A percentile compares a stretch with the other conserved stretches of the same genome.
phyloP scores from a whole-genome alignment of 2,113 vertebrate species.

The Gymnocephalus cernua region DNA sequence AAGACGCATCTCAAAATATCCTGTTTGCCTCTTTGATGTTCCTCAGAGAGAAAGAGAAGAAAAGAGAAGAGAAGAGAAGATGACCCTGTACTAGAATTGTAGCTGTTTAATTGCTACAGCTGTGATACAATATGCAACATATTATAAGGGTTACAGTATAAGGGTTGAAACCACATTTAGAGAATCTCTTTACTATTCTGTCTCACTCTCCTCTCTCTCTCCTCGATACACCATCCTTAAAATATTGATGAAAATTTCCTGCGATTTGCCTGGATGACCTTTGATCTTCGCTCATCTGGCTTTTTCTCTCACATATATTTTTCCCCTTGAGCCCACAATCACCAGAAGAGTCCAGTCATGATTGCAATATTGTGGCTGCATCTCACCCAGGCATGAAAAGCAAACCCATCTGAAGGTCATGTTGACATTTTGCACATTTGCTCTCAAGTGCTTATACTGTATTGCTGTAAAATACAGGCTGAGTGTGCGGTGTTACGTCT shows the following conservation, averaged over 20 bases:
- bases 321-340: neutral
- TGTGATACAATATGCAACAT: constrained; percentile 59
- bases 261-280: constrained; percentile 23
- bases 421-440: neutral
- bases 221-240: constrained; percentile 21
- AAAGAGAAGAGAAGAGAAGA: constrained; percentile 7
- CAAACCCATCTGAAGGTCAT: constrained; percentile 27
- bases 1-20: constrained; percentile 26
- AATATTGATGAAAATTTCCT: constrained; percentile 51
- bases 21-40: constrained; percentile 30
- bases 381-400: neutral
- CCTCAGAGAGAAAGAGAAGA: neutral
- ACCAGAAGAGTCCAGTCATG: neutral
- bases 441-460: neutral
- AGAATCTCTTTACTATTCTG: constrained; percentile 31
- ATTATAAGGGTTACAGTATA: constrained; percentile 30
- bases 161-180: constrained; percentile 45
- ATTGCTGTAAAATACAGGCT: neutral
- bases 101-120: constrained; percentile 40
- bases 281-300: constrained; percentile 18
- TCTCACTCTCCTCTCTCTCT: neutral
- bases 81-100: constrained; percentile 26
- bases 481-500: neutral
- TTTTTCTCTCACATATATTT: constrained; percentile 1
- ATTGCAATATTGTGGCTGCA: neutral